Base-by-base conservation (phyloP, 2,113 vertebrate genomes). In the Thomomys bottae region DNA sequence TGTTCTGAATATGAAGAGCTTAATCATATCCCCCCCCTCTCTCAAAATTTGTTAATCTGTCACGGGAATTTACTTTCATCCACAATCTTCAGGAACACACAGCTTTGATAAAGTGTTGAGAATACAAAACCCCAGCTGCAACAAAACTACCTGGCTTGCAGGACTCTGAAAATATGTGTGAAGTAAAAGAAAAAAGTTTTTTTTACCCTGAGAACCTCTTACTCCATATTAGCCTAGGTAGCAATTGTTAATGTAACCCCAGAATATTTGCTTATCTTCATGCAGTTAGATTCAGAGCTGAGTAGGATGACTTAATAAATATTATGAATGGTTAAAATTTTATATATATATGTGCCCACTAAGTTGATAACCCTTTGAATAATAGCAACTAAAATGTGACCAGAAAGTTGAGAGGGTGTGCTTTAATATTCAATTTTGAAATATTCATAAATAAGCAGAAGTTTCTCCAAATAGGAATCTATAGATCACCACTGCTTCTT, bases 231-330 rank as follows among this genome's bases (percentile, higher is more conserved):
- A 72, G 78, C 6, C 5, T 63, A 64, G 10, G 30, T 3, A 28
- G 67, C 7, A 36, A 6, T 38, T 75, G 2, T 42, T 28, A 32
- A 78, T 73, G 42, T 59, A 70, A 9, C 36, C 66, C 28, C 49
- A 17, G 64, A 82, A 88, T n/a, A 79, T 82, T 36, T 63, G 57
- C 85, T 94, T 95, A n/a, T 90, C 30, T 83, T 88, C 49, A n/a
- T 18, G 30, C 12, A 59, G 45, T 64, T 26, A 93, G 45, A 30
- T 6, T 21, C 80, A 42, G n/a, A 88, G 11, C 21, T 36, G 30
- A 64, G 6, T 49, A 86, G 86, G 77, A 0, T 4, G 38, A 84
- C 21, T 75, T 59, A 49, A 72, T 32, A 82, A 45, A 94, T 85
- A 70, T 71, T 61, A 81, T 30, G 82, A 70, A 81, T 12, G n/a